phyloP scores from a whole-genome alignment of 2,113 vertebrate species.

The Cochlearius cochlearius region DNA sequence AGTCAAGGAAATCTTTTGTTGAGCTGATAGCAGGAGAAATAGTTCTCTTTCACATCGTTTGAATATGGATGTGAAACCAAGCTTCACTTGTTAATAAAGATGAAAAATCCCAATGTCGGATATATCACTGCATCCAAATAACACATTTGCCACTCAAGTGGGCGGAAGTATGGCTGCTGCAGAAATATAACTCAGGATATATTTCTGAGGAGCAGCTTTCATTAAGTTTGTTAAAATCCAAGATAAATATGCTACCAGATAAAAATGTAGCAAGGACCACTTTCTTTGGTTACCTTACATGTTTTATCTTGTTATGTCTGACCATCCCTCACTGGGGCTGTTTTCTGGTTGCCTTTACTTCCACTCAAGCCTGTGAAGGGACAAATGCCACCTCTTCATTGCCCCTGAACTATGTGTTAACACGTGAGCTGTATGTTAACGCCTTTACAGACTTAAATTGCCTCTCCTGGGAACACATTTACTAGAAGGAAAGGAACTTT shows the following conservation, averaged over 20 bases:
- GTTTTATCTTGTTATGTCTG: not conserved
- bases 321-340: accelerated
- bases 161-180: not conserved
- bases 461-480: not conserved
- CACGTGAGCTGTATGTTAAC: accelerated
- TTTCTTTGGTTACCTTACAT: not conserved
- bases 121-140: not conserved
- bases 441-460: not conserved
- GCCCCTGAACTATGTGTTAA: not conserved
- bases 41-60: not conserved
- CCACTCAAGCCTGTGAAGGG: not conserved
- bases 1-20: not conserved
- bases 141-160: not conserved
- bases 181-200: not conserved
- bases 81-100: not conserved
- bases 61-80: not conserved
- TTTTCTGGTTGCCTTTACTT: not conserved
- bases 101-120: not conserved
- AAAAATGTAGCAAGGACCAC: not conserved
- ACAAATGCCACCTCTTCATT: not conserved
- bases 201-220: not conserved
- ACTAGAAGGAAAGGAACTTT: not conserved
- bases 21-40: not conserved
- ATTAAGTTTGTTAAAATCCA: not conserved
- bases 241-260: not conserved